Percentiles rank a stretch among this genome's conserved stretches.
Conservation (phyloP, 2,113 vertebrate species). For the Lepisosteus oculatus region DNA sequence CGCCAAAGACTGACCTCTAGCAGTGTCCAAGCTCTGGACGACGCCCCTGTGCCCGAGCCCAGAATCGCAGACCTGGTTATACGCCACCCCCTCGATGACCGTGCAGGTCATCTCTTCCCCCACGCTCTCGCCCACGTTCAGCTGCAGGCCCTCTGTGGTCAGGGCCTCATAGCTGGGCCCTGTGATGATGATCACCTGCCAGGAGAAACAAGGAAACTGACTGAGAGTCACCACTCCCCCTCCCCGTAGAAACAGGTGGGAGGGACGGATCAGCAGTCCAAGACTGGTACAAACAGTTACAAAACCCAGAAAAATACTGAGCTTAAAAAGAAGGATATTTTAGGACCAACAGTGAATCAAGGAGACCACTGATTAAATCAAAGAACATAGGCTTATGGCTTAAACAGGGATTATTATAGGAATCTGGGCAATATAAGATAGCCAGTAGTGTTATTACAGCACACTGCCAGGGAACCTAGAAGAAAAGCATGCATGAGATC, state of each 20-base stretch:
- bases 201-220: not conserved
- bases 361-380: too few relatives aligned
- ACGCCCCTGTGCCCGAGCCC: constrained; percentile 39
- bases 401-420: too few relatives aligned
- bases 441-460: too few relatives aligned
- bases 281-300: not conserved
- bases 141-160: constrained; percentile 77
- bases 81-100: constrained; percentile 70
- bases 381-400: too few relatives aligned
- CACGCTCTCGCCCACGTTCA: constrained; percentile 61
- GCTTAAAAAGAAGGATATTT: too few relatives aligned
- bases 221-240: too few relatives aligned
- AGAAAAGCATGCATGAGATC: too few relatives aligned
- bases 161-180: constrained; percentile 79
- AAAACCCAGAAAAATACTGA: not conserved
- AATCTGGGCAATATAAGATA: too few relatives aligned
- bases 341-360: not conserved
- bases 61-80: constrained; percentile 57
- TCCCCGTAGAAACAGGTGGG: too few relatives aligned
- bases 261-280: too few relatives aligned
- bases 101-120: constrained; percentile 75
- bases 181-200: constrained; percentile 85
- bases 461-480: too few relatives aligned
- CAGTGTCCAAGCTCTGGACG: constrained; percentile 18
- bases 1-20: too few relatives aligned